Evolutionary conservation across 2,888 invertebrate genomes (phyloP), one percentile per base, ranked within the genome.

Genomic region (Lithophane semibrunnea): DNA sequence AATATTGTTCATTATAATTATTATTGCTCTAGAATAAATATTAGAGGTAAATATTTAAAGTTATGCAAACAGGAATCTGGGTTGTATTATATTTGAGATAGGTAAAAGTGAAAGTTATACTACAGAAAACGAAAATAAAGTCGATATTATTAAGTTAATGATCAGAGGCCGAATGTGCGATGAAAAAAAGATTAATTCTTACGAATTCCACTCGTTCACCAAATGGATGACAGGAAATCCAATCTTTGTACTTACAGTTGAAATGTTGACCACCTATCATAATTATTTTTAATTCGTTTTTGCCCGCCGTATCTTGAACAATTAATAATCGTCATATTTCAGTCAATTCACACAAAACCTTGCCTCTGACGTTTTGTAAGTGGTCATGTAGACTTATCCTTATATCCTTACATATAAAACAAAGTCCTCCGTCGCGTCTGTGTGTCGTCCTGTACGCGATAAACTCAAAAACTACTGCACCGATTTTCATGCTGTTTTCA

Each of bases 21-120:
- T 2, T 52, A 75, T 37, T 65, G 12, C 21, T 68, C 5, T n/a
- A 47, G 10, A 67, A 60, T 83, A 83, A 77, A 78, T 81, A 72
- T 69, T 77, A 29, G 52, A 56, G 37, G 65, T 52, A 42, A 63
- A 64, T 64, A 73, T 82, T 82, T 29, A 54, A 77, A 70, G 18
- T 44, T 52, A 65, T 18, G 24, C 60, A 42, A 68, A 84, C 42
- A 47, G 56, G 58, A 69, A 24, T 60, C 52, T 68, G 73, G 70
- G 67, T 69, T 64, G 37, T 64, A 56, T 24, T 58, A 13, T 2
- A 24, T 58, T 58, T 58, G 58, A 58, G 13, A 58, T 58, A 3
- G 58, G 58, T 24, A 24, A 56, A 4, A 24, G 16, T 44, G 29
- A 21, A 47, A 18, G 18, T 24, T 24, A 13, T 58, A 58, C 7